Conservation (phyloP, 2,113 vertebrate genomes). For the Chiloscyllium plagiosum region DNA sequence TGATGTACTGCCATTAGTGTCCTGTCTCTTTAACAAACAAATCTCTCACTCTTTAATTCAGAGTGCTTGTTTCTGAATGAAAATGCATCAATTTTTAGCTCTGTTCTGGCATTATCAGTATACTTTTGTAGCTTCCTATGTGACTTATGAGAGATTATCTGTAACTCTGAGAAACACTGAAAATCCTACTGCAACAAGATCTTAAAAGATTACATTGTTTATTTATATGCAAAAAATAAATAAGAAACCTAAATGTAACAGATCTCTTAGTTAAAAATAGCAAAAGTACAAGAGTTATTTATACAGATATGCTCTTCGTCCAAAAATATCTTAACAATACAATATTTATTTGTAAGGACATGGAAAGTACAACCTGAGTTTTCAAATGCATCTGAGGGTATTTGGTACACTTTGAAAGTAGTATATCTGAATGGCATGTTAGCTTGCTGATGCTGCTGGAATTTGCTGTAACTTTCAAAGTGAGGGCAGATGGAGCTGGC, state of each 20-base stretch:
- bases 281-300: not conserved
- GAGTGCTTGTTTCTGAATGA: not conserved
- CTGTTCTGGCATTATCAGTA: not conserved
- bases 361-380: not conserved
- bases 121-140: not conserved
- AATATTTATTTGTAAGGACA: not conserved
- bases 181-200: not conserved
- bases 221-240: not conserved
- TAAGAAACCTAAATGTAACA: not conserved
- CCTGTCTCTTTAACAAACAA: not conserved
- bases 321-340: not conserved
- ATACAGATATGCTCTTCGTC: not conserved
- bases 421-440: not conserved
- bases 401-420: not conserved
- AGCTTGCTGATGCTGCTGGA: not conserved
- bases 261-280: not conserved
- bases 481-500: not conserved
- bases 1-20: not conserved
- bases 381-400: not conserved
- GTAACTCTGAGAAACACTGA: not conserved
- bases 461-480: not conserved
- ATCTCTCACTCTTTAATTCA: not conserved
- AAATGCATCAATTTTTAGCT: not conserved
- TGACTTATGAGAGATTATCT: not conserved
- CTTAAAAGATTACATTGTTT: not conserved